Conservation (phyloP, 2,888 invertebrate species). For the Monoplex corrugatus region DNA sequence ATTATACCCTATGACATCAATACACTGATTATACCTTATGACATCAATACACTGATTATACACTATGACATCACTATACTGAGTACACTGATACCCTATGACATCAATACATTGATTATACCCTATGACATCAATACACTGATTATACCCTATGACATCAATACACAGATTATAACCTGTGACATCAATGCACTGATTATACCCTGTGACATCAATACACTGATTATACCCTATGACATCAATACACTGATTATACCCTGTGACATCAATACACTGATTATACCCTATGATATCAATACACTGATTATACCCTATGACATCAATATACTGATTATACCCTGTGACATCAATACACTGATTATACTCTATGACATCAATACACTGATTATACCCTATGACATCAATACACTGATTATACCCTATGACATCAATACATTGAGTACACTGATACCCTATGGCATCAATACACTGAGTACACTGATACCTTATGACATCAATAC, state of each 20-base stretch:
- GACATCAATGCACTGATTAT: no score
- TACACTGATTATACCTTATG: no score
- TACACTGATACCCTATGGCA: not conserved
- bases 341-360: no score
- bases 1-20: not conserved
- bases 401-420: not conserved
- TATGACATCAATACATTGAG: not conserved
- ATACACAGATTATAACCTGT: not conserved
- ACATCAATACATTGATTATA: no score
- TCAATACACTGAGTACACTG: not conserved
- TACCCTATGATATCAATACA: no score
- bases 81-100: not conserved
- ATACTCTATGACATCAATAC: not conserved
- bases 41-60: no score
- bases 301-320: not conserved
- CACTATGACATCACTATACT: not conserved
- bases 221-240: no score
- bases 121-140: no score
- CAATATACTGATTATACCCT: no score
- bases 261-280: not conserved
- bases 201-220: no score
- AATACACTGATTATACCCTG: no score
- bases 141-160: not conserved
- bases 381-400: no score
- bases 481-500: conserved; percentile 68